Evolutionary conservation across 2,113 vertebrate genomes (phyloP).

Genomic region (Calidris pugnax): DNA sequence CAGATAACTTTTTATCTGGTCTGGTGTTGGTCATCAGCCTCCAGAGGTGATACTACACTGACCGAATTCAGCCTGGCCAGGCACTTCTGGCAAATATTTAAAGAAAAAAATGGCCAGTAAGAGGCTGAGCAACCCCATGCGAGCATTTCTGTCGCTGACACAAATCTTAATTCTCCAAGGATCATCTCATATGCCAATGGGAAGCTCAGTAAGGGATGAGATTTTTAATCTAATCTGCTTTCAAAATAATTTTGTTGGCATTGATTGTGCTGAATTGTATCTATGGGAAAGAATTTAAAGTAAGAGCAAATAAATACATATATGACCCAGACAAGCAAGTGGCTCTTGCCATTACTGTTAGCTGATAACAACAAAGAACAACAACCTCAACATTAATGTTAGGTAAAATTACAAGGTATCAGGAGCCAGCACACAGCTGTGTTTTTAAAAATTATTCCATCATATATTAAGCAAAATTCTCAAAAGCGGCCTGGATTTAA

Average conservation of each 20-base stretch:
- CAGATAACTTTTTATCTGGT: background rate
- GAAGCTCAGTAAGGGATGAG: slow-evolving; percentile 34
- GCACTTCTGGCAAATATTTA: background rate
- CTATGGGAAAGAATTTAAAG: slow-evolving; percentile 48
- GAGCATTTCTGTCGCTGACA: background rate
- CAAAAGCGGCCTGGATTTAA: background rate
- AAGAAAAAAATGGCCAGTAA: background rate
- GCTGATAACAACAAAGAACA: slow-evolving; percentile 14
- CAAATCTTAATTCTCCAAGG: slow-evolving; percentile 34
- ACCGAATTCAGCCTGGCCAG: background rate
- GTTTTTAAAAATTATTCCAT: background rate
- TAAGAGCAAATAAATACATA: background rate
- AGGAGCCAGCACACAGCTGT: background rate
- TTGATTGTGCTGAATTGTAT: slow-evolving; percentile 31
- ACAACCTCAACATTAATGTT: background rate
- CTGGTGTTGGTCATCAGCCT: background rate
- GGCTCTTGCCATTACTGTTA: background rate
- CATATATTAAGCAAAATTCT: background rate
- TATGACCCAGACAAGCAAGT: background rate
- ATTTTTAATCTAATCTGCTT: slow-evolving; percentile 56
- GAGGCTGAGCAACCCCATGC: background rate
- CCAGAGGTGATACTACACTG: rapidly evolving
- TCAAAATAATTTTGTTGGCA: slow-evolving; percentile 60
- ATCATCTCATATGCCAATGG: background rate
- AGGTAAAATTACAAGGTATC: background rate